Evolutionary conservation across 2,888 invertebrate genomes (phyloP), one percentile per base, ranked within the genome.

Genomic region (Leucania comma): DNA sequence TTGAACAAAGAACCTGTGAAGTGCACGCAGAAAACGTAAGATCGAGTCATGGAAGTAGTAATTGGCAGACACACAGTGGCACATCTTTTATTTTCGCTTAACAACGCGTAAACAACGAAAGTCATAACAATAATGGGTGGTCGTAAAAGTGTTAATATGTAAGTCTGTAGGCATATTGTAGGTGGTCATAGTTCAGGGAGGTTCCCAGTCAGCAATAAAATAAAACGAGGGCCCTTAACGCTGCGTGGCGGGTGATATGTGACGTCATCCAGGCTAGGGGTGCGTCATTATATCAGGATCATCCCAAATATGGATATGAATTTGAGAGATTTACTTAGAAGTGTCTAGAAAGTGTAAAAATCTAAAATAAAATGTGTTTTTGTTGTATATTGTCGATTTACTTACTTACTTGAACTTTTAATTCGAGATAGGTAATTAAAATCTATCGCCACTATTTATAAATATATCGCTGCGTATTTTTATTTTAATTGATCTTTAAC

Each of bases 131-230:
- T 78, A 76, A 80, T 77, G 74, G 75, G 61, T 51, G 46, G 72
- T 73, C 85, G 68, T 83, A 82, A 86, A 81, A 82, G 56, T 63
- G 78, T 78, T 84, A 79, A 82, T 83, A 82, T 78, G 64, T 60
- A 76, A 53, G 48, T 72, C 72, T 78, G 72, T 72, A 72, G 72
- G 80, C 71, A 78, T 69, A 79, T 74, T 78, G 72, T 83, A 65
- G 69, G 75, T 76, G 58, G 65, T 42, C 71, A 66, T 79, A 70
- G 68, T 64, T 71, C 64, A 69, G 76, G 80, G 81, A 84, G 82
- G 82, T 72, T 82, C 85, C 85, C 71, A 80, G 85, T 72, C 79
- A 72, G 87, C 84, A 88, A 91, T 93, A 92, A 91, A 92, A 90
- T 89, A 84, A 89, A 92, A 91, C 82, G 89, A 90, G 89, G 87